Percentiles rank a stretch among this genome's conserved stretches.
Conservation (phyloP, 2,797 vertebrate species). For the Sphenodon punctatus region DNA sequence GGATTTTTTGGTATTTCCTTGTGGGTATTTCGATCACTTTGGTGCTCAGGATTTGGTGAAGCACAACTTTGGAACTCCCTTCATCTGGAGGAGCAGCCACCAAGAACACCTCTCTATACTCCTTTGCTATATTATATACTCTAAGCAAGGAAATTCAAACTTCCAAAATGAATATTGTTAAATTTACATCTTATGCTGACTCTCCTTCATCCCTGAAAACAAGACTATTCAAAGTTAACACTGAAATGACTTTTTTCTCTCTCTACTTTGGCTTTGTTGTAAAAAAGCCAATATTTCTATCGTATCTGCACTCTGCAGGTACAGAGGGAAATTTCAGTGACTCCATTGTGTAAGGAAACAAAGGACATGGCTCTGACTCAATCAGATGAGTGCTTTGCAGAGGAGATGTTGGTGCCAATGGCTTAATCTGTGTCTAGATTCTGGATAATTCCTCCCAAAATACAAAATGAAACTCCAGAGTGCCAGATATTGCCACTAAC, state of each 20-base stretch:
- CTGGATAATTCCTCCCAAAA: constrained; percentile 1
- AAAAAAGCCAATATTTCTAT: background rate
- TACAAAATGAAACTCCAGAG: background rate
- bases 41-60: no score
- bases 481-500: background rate
- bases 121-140: no score
- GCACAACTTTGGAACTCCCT: no score
- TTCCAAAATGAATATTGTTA: no score
- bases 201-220: no score
- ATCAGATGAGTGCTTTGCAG: background rate
- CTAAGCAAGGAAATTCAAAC: no score
- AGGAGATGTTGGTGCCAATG: background rate
- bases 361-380: background rate
- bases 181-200: no score
- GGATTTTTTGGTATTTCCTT: no score
- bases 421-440: background rate
- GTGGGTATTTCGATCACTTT: no score
- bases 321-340: background rate
- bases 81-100: no score
- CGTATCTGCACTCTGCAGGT: background rate
- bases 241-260: background rate
- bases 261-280: background rate
- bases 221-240: background rate
- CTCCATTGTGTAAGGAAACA: background rate
- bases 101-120: no score